These are phyloP conservation scores for Phragmatobia fuliginosa DNA, from an alignment of 2,888 invertebrate genomes.

Conservation along the genomic window DNA sequence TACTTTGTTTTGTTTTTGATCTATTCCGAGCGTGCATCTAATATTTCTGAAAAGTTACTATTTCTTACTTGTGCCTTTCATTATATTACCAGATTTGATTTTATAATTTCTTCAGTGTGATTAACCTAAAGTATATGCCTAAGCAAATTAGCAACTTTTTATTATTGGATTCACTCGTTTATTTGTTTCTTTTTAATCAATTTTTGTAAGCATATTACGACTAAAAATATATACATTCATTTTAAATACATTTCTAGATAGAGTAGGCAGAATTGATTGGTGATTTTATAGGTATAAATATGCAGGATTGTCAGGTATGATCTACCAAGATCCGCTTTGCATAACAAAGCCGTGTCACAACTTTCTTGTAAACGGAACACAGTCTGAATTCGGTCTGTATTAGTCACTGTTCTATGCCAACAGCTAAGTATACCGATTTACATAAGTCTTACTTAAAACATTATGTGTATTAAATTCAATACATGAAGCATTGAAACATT, in stretches of 20 bases:
- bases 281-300: background rate
- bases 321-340: constrained; percentile 69
- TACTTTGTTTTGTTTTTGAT: too few species aligned
- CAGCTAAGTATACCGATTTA: constrained; percentile 64
- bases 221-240: too few species aligned
- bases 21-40: too few species aligned
- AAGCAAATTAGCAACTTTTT: too few species aligned
- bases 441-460: constrained; percentile 66
- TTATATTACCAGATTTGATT: too few species aligned
- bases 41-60: too few species aligned
- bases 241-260: too few species aligned
- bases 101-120: too few species aligned
- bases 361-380: constrained; percentile 71
- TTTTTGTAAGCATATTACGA: background rate
- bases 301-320: constrained; percentile 4
- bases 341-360: constrained; percentile 73
- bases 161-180: too few species aligned
- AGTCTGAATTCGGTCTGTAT: constrained; percentile 66
- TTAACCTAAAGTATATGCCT: too few species aligned
- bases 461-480: constrained; percentile 60
- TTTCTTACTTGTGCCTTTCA: too few species aligned
- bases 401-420: constrained; percentile 67
- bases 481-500: constrained; percentile 14
- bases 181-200: too few species aligned
- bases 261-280: background rate